Evolutionary conservation across 1,140 invertebrate species (phyloP).

Genomic region (Orchesella cincta): DNA sequence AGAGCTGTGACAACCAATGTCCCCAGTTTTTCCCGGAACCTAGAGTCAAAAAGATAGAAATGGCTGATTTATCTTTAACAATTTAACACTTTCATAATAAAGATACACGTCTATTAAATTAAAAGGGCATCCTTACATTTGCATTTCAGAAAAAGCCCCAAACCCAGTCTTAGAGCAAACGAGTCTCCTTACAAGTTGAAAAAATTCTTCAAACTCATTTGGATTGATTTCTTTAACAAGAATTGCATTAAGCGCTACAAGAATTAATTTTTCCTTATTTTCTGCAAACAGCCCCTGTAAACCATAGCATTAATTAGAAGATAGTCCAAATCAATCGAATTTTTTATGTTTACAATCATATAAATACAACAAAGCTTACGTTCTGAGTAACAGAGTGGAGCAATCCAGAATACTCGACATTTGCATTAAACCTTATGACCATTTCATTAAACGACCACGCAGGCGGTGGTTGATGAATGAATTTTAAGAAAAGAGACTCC

Average conservation of each 20-base stretch:
- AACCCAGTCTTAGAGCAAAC: slow-evolving; percentile 98
- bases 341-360: neutral
- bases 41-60: slow-evolving; percentile 59
- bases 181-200: slow-evolving; percentile 87
- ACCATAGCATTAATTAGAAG: slow-evolving; percentile 49
- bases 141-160: slow-evolving; percentile 86
- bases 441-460: slow-evolving; percentile 61
- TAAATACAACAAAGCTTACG: slow-evolving; percentile 74
- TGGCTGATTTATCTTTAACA: neutral
- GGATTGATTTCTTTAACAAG: slow-evolving; percentile 70
- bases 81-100: no score
- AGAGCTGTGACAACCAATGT: slow-evolving; percentile 87
- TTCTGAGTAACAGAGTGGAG: slow-evolving; percentile 94
- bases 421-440: slow-evolving; percentile 92
- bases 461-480: slow-evolving; percentile 73
- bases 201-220: slow-evolving; percentile 77
- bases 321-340: neutral
- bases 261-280: slow-evolving; percentile 97
- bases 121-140: no score
- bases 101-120: slow-evolving; percentile 17
- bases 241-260: slow-evolving; percentile 73
- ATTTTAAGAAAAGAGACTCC: slow-evolving; percentile 82
- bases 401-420: slow-evolving; percentile 95
- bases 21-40: slow-evolving; percentile 94
- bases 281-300: slow-evolving; percentile 89